Percentiles rank a stretch among this genome's conserved stretches.
These are phyloP conservation scores for Ceratotherium simum DNA, from an alignment of 2,113 vertebrate genomes.

Conservation along the genomic window DNA sequence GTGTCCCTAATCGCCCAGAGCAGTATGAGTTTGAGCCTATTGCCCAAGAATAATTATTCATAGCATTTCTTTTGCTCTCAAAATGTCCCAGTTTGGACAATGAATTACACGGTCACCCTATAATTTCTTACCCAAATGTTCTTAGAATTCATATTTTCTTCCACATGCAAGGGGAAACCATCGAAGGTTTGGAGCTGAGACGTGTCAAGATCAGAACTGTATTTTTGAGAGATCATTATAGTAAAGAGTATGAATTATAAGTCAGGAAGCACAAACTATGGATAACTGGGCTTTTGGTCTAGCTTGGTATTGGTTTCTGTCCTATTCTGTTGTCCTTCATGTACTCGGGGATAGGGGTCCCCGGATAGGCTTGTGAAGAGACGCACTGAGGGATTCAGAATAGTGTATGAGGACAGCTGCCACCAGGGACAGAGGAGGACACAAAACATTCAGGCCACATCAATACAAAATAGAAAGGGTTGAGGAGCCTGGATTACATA, in stretches of 20 bases:
- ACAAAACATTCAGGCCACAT: background rate
- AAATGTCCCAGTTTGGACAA: background rate
- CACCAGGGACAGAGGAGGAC: background rate
- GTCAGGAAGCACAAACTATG: background rate
- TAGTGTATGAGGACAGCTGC: background rate
- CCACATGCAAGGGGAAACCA: background rate
- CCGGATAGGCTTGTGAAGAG: background rate
- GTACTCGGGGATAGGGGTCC: background rate
- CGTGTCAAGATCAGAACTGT: background rate
- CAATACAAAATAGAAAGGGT: background rate
- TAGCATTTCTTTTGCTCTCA: background rate
- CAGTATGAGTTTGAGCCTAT: background rate
- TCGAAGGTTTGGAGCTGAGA: background rate
- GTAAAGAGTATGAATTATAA: background rate
- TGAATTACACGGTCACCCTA: background rate
- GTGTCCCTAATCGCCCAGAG: background rate
- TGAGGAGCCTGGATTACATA: background rate
- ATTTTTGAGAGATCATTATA: background rate
- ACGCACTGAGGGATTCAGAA: background rate
- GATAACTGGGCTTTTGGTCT: background rate
- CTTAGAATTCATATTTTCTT: background rate
- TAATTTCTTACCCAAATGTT: background rate
- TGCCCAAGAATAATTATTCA: background rate
- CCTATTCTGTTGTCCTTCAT: background rate
- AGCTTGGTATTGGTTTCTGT: background rate